These are phyloP conservation scores for Julus scandinavius DNA, from an alignment of 2,888 invertebrate species.

Conservation along the genomic window DNA sequence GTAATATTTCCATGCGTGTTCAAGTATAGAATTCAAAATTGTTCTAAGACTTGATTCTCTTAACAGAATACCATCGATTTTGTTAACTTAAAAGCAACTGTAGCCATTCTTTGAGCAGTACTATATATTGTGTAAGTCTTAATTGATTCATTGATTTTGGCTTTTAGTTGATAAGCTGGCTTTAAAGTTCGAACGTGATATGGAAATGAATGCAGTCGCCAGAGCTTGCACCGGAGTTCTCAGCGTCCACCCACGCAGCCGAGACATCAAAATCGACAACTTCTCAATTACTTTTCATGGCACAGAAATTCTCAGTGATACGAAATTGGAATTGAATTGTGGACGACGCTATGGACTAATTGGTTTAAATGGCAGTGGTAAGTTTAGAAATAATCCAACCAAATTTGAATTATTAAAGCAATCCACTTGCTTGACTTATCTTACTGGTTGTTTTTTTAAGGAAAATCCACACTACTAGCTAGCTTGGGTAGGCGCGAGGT, in stretches of 20 bases:
- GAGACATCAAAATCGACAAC: conserved; percentile 96
- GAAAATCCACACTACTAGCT: conserved; percentile 92
- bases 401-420: no score
- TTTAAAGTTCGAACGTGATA: conserved; percentile 87
- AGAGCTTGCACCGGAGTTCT: conserved; percentile 94
- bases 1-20: no score
- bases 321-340: conserved; percentile 95
- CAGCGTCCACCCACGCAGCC: conserved; percentile 93
- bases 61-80: no score
- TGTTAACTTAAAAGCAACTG: no score
- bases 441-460: conserved; percentile 66
- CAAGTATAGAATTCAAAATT: no score
- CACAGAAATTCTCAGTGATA: conserved; percentile 93
- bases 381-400: conserved; percentile 61
- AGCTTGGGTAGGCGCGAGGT: conserved; percentile 92
- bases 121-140: neutral
- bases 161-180: conserved; percentile 79
- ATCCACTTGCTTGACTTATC: neutral
- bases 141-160: neutral
- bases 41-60: no score
- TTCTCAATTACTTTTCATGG: conserved; percentile 99
- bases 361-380: conserved; percentile 97
- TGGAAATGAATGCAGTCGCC: conserved; percentile 92
- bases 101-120: no score
- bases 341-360: conserved; percentile 96